Conservation (phyloP, 2,113 vertebrate species). For the Monarcha castaneiventris region DNA sequence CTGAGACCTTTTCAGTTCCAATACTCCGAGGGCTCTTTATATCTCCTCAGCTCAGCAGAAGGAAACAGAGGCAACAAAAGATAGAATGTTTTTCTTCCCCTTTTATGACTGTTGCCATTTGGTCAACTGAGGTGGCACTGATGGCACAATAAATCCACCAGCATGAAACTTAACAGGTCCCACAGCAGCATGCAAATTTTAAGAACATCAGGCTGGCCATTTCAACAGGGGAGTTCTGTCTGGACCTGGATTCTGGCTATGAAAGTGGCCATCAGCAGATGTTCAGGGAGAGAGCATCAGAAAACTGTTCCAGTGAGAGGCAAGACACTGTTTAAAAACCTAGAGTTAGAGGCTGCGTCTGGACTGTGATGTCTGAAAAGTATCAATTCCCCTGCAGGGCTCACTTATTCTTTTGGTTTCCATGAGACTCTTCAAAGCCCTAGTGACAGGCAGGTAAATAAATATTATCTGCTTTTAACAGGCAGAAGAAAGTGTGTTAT, state of each 20-base stretch:
- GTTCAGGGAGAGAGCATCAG: background rate
- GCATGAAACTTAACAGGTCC: background rate
- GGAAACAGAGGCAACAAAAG: background rate
- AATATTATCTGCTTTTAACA: conserved; percentile 4
- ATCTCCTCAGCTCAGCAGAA: background rate
- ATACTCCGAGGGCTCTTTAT: background rate
- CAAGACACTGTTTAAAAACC: background rate
- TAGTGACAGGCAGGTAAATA: conserved; percentile 27
- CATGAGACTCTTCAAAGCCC: background rate
- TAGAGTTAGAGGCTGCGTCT: background rate
- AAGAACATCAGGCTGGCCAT: background rate
- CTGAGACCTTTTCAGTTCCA: background rate
- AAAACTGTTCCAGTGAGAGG: background rate
- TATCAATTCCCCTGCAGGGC: background rate
- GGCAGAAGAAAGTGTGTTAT: background rate
- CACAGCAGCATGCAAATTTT: background rate
- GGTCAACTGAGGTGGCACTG: background rate
- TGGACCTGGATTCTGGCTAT: background rate
- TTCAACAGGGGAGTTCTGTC: background rate
- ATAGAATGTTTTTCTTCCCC: background rate
- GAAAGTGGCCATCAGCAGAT: background rate
- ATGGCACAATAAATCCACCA: conserved; percentile 11
- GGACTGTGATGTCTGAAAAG: background rate
- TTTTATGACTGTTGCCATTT: background rate
- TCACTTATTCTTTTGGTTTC: conserved; percentile 14